Conservation (phyloP, 2,797 vertebrate genomes). For the Leptodactylus fallax region DNA sequence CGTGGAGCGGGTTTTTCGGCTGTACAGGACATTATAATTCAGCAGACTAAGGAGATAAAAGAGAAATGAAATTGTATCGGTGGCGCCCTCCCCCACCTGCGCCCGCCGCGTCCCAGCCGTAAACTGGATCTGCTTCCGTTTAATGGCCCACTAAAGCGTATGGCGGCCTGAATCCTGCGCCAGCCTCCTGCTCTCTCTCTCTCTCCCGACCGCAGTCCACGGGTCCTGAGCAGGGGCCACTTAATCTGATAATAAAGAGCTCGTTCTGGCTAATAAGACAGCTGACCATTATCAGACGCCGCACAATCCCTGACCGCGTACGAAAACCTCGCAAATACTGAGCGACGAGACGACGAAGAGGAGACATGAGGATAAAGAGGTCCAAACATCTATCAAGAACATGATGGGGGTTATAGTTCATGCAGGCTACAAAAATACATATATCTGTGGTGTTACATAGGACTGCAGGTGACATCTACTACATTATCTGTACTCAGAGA, state of each 20-base stretch:
- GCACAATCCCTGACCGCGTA: neutral
- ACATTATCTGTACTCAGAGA: no score
- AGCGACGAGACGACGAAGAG: neutral
- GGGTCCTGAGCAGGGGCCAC: conserved; percentile 26
- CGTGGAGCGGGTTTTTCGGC: conserved; percentile 37
- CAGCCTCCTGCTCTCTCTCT: conserved; percentile 53
- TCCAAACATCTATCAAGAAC: neutral
- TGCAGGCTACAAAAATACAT: neutral
- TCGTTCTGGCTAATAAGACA: neutral
- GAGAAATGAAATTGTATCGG: conserved; percentile 56
- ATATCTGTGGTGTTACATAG: no score
- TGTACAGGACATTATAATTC: conserved; percentile 57
- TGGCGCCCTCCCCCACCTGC: conserved; percentile 47
- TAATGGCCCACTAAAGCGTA: conserved; percentile 61
- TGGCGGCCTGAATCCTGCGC: neutral
- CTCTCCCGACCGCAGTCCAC: conserved; percentile 9
- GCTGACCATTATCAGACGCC: neutral
- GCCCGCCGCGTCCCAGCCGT: conserved; percentile 53
- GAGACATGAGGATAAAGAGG: neutral
- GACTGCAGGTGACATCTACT: no score
- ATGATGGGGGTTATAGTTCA: neutral
- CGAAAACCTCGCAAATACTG: neutral
- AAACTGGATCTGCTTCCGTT: conserved; percentile 38
- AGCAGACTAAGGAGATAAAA: conserved; percentile 58
- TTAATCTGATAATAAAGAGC: conserved; percentile 1